A percentile compares a stretch with the other conserved stretches of the same genome.
phyloP scores from a whole-genome alignment of 2,797 vertebrate genomes.

The Kryptopterus vitreolus region DNA sequence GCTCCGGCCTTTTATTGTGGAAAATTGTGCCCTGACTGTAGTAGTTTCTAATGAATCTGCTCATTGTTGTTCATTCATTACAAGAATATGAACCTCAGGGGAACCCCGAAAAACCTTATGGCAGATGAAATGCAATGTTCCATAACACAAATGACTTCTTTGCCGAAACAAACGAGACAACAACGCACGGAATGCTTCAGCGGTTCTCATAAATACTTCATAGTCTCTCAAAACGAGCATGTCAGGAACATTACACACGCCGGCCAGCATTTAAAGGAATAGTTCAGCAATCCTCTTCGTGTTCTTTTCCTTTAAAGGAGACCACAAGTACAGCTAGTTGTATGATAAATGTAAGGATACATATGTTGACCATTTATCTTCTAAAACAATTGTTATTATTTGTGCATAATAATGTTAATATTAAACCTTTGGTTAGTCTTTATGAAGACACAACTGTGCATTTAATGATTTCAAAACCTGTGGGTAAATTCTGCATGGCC shows the following conservation, averaged over 20 bases:
- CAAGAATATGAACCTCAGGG: slow-evolving; percentile 16
- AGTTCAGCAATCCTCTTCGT: slow-evolving; percentile 1
- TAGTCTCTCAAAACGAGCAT: background rate
- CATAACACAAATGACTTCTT: slow-evolving; percentile 22
- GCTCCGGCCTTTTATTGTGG: slow-evolving; percentile 26
- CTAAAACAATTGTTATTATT: background rate
- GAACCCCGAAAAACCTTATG: background rate
- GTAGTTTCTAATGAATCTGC: slow-evolving; percentile 32
- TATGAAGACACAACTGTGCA: slow-evolving; percentile 13
- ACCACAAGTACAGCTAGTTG: background rate
- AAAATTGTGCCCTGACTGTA: slow-evolving; percentile 30
- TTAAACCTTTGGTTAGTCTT: slow-evolving; percentile 15
- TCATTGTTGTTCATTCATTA: slow-evolving; percentile 27
- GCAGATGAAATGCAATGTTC: slow-evolving; percentile 20
- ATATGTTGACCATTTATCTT: slow-evolving; percentile 20
- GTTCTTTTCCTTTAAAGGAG: background rate
- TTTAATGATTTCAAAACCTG: slow-evolving; percentile 2
- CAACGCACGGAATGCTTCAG: background rate
- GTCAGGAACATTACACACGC: background rate
- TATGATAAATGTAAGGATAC: background rate
- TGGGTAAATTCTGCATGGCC: background rate
- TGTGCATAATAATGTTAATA: slow-evolving; percentile 6
- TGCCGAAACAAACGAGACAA: background rate
- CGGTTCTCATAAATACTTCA: slow-evolving; percentile 19
- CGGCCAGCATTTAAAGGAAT: background rate